These are phyloP conservation scores for Cordilura impudica DNA, from an alignment of 2,888 invertebrate species.

Conservation along the genomic window DNA sequence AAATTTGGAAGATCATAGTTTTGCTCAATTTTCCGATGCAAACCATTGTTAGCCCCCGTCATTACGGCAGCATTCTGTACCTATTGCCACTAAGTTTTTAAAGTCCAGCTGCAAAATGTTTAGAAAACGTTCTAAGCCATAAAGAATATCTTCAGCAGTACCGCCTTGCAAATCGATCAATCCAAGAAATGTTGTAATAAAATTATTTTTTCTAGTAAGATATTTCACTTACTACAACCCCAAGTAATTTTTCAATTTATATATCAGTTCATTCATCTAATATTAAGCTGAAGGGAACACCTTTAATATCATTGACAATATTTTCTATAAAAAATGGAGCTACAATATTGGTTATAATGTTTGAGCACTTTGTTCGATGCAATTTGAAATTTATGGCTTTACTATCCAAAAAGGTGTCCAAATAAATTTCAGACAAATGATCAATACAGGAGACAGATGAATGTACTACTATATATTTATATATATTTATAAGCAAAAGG, in stretches of 20 bases:
- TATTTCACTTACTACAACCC: conserved; percentile 6
- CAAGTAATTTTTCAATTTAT: conserved; percentile 9
- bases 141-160: background rate
- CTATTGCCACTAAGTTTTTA: conserved; percentile 7
- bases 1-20: conserved; percentile 5
- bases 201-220: background rate
- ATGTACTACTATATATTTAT: too few species aligned
- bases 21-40: conserved; percentile 4
- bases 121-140: conserved; percentile 6
- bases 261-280: conserved; percentile 21
- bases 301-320: background rate
- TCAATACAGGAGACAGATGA: too few species aligned
- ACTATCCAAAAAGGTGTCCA: too few species aligned
- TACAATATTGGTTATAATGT: background rate
- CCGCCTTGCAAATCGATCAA: conserved; percentile 14
- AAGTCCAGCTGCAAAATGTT: background rate
- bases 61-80: conserved; percentile 17
- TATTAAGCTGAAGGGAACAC: background rate
- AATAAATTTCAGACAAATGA: too few species aligned
- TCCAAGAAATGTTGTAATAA: conserved; percentile 21
- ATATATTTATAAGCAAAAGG: too few species aligned
- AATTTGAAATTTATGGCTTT: too few species aligned
- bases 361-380: background rate
- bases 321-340: background rate
- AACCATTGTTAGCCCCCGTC: conserved; percentile 21